Percentiles rank a stretch among this genome's conserved stretches.
These are phyloP conservation scores for Ceyx melanurus DNA, from an alignment of 2,113 vertebrate genomes.

Conservation along the genomic window DNA sequence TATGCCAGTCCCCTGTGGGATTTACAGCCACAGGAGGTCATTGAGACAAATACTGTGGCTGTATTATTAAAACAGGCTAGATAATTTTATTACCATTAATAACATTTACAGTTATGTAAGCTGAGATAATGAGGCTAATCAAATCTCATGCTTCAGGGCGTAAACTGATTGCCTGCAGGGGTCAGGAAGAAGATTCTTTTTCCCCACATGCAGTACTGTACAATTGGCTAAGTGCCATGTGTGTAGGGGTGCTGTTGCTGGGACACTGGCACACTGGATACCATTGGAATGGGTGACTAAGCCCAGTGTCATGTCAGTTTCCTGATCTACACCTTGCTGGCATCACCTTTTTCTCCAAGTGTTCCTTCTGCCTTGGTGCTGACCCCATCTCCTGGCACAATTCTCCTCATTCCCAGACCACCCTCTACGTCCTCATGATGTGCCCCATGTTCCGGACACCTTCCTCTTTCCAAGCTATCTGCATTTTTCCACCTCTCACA, in stretches of 20 bases:
- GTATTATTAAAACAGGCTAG: slow-evolving; percentile 66
- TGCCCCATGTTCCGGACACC: fast-evolving
- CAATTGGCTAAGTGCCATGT: not conserved
- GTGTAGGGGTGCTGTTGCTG: not conserved
- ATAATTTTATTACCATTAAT: slow-evolving; percentile 75
- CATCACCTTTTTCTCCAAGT: not conserved
- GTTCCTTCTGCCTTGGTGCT: not conserved
- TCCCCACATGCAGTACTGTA: not conserved
- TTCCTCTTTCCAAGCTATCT: not conserved
- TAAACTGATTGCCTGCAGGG: slow-evolving; percentile 69
- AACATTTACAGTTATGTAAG: slow-evolving; percentile 70
- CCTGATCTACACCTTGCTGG: fast-evolving
- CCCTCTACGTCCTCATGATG: not conserved
- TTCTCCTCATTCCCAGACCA: not conserved
- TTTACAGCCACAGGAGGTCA: slow-evolving; percentile 56
- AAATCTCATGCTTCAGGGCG: slow-evolving; percentile 74
- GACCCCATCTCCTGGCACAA: not conserved
- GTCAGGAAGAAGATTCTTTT: slow-evolving; percentile 65
- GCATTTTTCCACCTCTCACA: not conserved
- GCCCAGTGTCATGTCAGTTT: not conserved
- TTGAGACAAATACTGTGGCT: slow-evolving; percentile 54
- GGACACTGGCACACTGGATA: not conserved
- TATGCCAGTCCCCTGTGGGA: slow-evolving; percentile 35
- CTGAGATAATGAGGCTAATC: slow-evolving; percentile 75
- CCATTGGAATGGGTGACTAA: not conserved